Conservation (phyloP, 2,113 vertebrate species). For the Shinisaurus crocodilurus region DNA sequence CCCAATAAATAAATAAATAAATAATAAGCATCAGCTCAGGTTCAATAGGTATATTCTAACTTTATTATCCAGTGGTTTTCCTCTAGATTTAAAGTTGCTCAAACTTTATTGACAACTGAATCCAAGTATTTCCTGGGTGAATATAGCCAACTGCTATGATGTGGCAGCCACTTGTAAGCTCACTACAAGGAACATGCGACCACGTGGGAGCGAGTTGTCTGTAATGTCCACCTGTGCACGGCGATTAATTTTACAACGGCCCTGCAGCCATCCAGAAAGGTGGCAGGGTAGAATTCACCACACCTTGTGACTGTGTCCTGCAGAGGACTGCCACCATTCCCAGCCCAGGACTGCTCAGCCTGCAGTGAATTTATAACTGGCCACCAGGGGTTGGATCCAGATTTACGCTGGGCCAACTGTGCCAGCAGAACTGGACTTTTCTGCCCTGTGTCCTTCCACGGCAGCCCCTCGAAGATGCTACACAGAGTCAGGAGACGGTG, state of each 20-base stretch:
- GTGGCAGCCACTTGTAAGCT: not conserved
- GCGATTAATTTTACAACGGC: not conserved
- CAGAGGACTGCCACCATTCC: not conserved
- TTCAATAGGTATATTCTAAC: not conserved
- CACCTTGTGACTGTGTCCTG: not conserved
- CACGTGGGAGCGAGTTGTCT: not conserved
- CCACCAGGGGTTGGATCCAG: no score
- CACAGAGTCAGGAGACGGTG: no score
- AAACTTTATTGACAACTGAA: not conserved
- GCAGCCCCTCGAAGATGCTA: no score
- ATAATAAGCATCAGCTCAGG: not conserved
- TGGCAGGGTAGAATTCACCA: not conserved
- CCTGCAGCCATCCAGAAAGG: not conserved
- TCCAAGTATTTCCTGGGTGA: not conserved
- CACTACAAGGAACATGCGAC: not conserved
- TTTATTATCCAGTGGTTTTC: not conserved
- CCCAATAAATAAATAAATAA: no score
- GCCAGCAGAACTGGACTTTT: no score
- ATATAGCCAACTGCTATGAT: not conserved
- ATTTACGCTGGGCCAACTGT: no score
- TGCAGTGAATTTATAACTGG: not conserved
- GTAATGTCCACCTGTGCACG: not conserved
- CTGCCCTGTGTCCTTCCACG: no score
- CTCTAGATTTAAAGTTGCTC: not conserved
- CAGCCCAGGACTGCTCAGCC: not conserved